A percentile compares a stretch with the other conserved stretches of the same genome.
Evolutionary conservation across 2,888 invertebrate species (phyloP).

Genomic region (Drosophila nr. perissopoda): DNA sequence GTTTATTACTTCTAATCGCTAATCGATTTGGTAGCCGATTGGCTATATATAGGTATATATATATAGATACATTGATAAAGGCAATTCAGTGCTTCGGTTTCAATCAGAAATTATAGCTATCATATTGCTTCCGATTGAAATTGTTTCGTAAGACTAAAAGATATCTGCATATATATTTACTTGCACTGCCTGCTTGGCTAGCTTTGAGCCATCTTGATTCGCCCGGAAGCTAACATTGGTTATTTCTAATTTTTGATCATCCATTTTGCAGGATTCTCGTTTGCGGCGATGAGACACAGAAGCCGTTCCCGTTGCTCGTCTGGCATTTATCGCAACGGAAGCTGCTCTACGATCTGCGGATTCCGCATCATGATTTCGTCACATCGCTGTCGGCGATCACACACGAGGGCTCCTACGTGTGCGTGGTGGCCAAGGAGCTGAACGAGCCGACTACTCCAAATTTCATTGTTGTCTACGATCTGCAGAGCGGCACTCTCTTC

Average conservation of each 20-base stretch:
- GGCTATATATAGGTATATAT: neutral
- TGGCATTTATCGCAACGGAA: conserved; percentile 95
- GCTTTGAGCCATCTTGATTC: neutral
- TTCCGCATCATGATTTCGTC: conserved; percentile 95
- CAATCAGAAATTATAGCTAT: neutral
- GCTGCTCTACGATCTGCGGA: conserved; percentile 93
- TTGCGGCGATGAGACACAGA: conserved; percentile 96
- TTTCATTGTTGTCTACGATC: conserved; percentile 95
- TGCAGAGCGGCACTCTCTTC: conserved; percentile 95
- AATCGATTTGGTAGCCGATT: neutral
- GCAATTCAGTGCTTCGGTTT: neutral
- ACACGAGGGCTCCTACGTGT: conserved; percentile 92
- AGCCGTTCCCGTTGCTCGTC: conserved; percentile 94
- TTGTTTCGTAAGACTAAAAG: neutral
- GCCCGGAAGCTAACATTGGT: too few relatives aligned
- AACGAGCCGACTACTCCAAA: conserved; percentile 92
- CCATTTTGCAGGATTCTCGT: conserved; percentile 89
- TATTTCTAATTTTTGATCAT: neutral
- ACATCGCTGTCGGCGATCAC: conserved; percentile 94
- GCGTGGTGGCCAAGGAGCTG: conserved; percentile 89
- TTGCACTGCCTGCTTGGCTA: neutral
- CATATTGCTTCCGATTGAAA: neutral
- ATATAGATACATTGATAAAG: neutral
- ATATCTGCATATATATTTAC: neutral
- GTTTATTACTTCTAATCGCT: neutral